phyloP scores from a whole-genome alignment of 2,797 vertebrate genomes.

The Liparis tanakae region DNA sequence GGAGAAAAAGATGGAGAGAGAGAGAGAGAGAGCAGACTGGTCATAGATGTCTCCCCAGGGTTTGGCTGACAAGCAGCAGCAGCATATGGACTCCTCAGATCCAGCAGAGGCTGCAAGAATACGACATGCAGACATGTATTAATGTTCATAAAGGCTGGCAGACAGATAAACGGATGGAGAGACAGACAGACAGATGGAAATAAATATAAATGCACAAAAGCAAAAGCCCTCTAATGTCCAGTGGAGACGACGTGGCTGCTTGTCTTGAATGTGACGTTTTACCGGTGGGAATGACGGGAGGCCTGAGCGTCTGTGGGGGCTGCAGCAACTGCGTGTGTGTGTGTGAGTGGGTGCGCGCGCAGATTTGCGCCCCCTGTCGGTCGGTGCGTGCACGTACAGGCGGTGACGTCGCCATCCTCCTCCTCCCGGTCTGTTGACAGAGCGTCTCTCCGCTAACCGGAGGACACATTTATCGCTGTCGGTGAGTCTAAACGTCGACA shows the following conservation, averaged over 20 bases:
- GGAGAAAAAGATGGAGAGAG: neutral
- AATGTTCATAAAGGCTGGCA: neutral
- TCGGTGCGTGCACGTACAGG: neutral
- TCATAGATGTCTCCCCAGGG: slow-evolving; percentile 9
- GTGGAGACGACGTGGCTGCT: neutral
- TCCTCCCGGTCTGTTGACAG: slow-evolving; percentile 28
- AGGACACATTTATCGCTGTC: slow-evolving; percentile 26
- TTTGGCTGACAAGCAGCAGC: slow-evolving; percentile 32
- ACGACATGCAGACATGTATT: neutral
- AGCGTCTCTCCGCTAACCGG: slow-evolving; percentile 22
- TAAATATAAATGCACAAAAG: slow-evolving; percentile 10
- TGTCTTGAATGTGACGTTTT: slow-evolving; percentile 9
- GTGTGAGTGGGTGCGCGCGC: neutral
- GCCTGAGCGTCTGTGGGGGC: slow-evolving; percentile 24
- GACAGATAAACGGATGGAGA: neutral
- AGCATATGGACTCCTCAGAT: slow-evolving; percentile 27
- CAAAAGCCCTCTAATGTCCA: neutral
- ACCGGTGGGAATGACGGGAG: slow-evolving; percentile 12
- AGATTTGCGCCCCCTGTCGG: slow-evolving; percentile 47
- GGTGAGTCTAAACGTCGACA: slow-evolving; percentile 50
- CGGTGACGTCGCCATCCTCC: slow-evolving; percentile 19
- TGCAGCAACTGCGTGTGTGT: neutral
- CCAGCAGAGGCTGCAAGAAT: neutral
- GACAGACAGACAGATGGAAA: neutral
- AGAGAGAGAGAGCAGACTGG: neutral